Conservation (phyloP, 2,888 invertebrate genomes). For the Trichogramma dendrolimi region DNA sequence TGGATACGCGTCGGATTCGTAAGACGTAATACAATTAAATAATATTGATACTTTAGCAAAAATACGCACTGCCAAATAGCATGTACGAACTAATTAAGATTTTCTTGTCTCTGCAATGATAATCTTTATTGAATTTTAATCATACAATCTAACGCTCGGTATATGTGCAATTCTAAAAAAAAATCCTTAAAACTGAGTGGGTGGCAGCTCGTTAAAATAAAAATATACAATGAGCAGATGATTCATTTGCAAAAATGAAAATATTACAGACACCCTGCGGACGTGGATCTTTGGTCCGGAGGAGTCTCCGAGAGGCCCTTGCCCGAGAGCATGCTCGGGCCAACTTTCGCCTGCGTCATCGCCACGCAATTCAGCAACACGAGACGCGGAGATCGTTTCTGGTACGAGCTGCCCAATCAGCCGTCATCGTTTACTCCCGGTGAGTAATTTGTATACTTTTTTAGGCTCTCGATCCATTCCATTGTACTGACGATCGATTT, state of each 20-base stretch:
- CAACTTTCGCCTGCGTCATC: slow-evolving; percentile 90
- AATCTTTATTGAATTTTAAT: too few relatives aligned
- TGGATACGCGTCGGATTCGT: background rate
- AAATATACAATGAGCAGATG: background rate
- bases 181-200: background rate
- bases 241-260: background rate
- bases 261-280: slow-evolving; percentile 69
- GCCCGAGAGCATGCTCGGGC: slow-evolving; percentile 88
- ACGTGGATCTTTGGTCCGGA: slow-evolving; percentile 92
- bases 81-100: too few relatives aligned
- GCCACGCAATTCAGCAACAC: slow-evolving; percentile 89
- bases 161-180: too few relatives aligned
- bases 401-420: slow-evolving; percentile 89
- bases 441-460: slow-evolving; percentile 33
- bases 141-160: too few relatives aligned
- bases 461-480: too few relatives aligned
- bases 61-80: background rate
- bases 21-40: background rate
- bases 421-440: slow-evolving; percentile 81
- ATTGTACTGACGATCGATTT: too few relatives aligned
- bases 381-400: slow-evolving; percentile 86
- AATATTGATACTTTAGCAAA: background rate
- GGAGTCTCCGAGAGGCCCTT: slow-evolving; percentile 88
- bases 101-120: too few relatives aligned
- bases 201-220: background rate